Evolutionary conservation across 2,888 invertebrate genomes (phyloP), one percentile per base, ranked within the genome.

Genomic region (Biston stratarius): DNA sequence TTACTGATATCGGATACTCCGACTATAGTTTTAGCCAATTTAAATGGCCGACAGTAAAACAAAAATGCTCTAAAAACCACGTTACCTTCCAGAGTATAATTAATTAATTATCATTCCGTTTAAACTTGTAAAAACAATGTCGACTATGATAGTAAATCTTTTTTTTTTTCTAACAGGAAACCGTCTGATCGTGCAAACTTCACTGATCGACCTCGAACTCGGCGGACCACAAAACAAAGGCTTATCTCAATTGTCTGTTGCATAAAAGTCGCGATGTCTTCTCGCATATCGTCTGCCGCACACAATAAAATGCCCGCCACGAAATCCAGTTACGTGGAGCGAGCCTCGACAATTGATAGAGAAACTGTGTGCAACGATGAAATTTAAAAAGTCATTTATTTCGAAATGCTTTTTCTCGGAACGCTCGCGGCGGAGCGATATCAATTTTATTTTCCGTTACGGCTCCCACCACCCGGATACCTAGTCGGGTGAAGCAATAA

Each of bases 301-400:
- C 84, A 91, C 91, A 93, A 92, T 92, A 92, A 24, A 93, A 92
- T 91, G 92, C 87, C 90, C 87, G 87, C 86, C 86, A 82, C 83
- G 81, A 88, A 92, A 92, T 92, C 91, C 89, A 87, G 91, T 92
- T 93, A 92, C 89, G 88, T 83, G 83, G 80, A 86, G 86, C 90
- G 89, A 89, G 90, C 87, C 91, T 88, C 90, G 89, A 91, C 93
- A 91, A 91, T 93, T 94, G 94, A 93, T 92, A 92, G 91, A 92
- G 94, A 90, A 92, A 93, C 92, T 92, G 94, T 93, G 93, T 91
- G 91, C 94, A 93, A 91, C 92, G 94, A 92, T 93, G 90, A 93
- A 94, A 93, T 94, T 94, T 94, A 92, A 94, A 94, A 94, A 94
- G 92, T 94, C 93, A 94, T 94, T 94, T 94, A 92, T 92, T 91